Base-by-base conservation (phyloP, 1,140 invertebrate genomes). In the Chlorops oryzae region DNA sequence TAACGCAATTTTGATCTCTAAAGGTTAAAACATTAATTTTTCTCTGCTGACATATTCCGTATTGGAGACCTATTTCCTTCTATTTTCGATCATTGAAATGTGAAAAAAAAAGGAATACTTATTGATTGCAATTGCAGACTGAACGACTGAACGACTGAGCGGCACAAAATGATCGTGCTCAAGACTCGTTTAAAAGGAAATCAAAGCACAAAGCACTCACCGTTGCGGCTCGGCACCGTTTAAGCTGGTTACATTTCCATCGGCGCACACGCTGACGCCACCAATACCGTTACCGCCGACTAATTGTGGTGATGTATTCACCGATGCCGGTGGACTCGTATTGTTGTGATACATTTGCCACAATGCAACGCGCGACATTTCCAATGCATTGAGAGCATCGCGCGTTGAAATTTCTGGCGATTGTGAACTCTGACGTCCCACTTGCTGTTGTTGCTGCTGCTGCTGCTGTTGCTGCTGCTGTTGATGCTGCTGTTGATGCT, bases 301-400 rank as follows among this genome's bases (percentile, higher is more conserved):
- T n/a, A n/a, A n/a, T 13, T 51, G 57, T 38, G 57, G 50, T 23
- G 49, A 53, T 13, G 51, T 21, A 27, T 51, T 54, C 18, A 51
- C 51, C 37, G 59, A 61, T 18, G 62, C 58, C 47, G 64, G 67
- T 23, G 67, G 73, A 51, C 53, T 76, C 64, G 58, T 75, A 53
- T 82, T 80, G 58, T 80, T 85, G 68, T 84, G 86, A 72, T 88
- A 90, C 59, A 90, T 76, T 59, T 85, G 89, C 86, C 87, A 91
- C 1, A 91, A 73, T 1, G 85, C 85, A 44, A 90, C 77, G 27
- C 86, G 78, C 0, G 84, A 84, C 72, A 89, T 80, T 55, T 89
- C 86, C 10, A 87, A 69, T 4, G 82, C 83, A 47, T 78, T 83
- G 24, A 89, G 70, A 0, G 81, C 77, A 18, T 80, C 76, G 13